Conservation (phyloP, 2,888 invertebrate species). For the Dolichopus griseipennis region DNA sequence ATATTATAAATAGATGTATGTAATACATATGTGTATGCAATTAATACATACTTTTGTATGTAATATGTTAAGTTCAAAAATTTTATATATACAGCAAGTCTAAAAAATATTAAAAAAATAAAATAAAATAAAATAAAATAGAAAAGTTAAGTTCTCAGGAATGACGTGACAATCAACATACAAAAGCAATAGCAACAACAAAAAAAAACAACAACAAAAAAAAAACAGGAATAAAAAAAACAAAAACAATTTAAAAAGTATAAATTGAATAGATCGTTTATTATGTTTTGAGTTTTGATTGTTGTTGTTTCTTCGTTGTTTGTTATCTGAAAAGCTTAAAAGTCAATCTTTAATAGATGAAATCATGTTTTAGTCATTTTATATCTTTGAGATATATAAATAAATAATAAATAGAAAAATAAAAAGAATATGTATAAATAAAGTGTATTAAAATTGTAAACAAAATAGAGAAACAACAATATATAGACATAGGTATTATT, state of each 20-base stretch:
- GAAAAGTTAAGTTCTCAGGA: neutral
- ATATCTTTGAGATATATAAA: slow-evolving; percentile 5
- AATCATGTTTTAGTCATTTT: slow-evolving; percentile 4
- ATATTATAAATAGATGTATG: neutral
- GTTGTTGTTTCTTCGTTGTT: too few species aligned
- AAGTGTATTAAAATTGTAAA: neutral
- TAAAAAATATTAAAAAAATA: too few species aligned
- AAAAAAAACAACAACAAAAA: neutral
- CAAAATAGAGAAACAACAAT: neutral
- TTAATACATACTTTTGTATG: too few species aligned
- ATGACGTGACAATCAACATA: neutral
- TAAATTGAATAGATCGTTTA: slow-evolving; percentile 1
- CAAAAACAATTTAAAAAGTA: neutral
- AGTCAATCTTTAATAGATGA: slow-evolving; percentile 6
- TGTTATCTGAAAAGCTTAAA: neutral
- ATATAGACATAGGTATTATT: neutral
- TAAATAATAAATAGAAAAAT: neutral
- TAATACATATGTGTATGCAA: too few species aligned
- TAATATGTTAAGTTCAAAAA: too few species aligned
- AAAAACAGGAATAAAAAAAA: neutral
- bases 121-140: neutral
- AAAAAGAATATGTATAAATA: neutral
- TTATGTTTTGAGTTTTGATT: neutral
- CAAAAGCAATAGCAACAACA: neutral
- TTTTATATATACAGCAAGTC: too few species aligned